phyloP scores from a whole-genome alignment of 2,797 vertebrate species.

The Poecile montanus region DNA sequence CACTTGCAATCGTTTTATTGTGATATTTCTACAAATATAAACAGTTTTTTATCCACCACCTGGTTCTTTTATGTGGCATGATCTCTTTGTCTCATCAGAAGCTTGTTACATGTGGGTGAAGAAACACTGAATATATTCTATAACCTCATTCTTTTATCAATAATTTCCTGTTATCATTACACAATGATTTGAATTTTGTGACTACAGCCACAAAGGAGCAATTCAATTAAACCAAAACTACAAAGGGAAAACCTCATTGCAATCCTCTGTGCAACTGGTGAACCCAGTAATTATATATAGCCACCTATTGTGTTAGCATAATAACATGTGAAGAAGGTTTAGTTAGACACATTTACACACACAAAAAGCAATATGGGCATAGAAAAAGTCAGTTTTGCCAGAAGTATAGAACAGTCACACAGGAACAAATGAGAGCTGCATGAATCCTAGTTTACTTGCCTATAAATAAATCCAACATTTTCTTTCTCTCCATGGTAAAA shows the following conservation, averaged over 20 bases:
- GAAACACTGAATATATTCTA: conserved; percentile 29
- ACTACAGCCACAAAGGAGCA: conserved; percentile 40
- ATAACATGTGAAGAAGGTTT: conserved; percentile 51
- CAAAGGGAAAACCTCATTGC: conserved; percentile 44
- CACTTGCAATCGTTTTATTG: neutral
- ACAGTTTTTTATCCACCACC: conserved; percentile 32
- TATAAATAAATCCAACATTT: conserved; percentile 68
- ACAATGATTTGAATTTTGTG: conserved; percentile 58
- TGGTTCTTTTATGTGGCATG: conserved; percentile 26
- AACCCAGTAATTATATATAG: conserved; percentile 56
- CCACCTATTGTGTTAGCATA: conserved; percentile 55
- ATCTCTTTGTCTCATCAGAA: conserved; percentile 34
- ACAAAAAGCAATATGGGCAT: conserved; percentile 40
- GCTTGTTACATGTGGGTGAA: conserved; percentile 7
- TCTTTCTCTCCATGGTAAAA: conserved; percentile 56
- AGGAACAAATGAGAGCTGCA: conserved; percentile 65
- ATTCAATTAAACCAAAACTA: conserved; percentile 53
- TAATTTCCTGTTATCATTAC: conserved; percentile 59
- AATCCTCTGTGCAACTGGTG: conserved; percentile 35
- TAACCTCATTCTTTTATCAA: conserved; percentile 33
- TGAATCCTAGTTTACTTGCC: conserved; percentile 66
- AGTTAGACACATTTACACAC: conserved; percentile 54
- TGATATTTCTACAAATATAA: conserved; percentile 49
- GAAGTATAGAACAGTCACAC: conserved; percentile 47
- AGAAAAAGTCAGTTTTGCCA: conserved; percentile 48